phyloP scores from a whole-genome alignment of 2,797 vertebrate species.

The Chaetophractus vellerosus region DNA sequence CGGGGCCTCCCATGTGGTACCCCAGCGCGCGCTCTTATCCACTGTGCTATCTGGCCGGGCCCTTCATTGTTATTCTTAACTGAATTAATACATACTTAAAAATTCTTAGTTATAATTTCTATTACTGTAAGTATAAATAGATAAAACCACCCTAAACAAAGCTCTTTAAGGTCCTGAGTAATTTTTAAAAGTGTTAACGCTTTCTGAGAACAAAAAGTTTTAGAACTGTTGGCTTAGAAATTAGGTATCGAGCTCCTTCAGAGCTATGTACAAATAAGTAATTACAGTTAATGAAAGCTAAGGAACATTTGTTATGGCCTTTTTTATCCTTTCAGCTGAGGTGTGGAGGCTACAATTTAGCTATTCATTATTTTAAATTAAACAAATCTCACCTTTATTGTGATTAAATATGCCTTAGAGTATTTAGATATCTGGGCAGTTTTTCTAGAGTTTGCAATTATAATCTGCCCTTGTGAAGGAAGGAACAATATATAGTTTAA shows the following conservation, averaged over 20 bases:
- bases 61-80: constrained; percentile 41
- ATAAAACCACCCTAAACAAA: background rate
- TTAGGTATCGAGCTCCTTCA: constrained; percentile 10
- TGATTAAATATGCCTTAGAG: background rate
- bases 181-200: constrained; percentile 41
- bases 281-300: constrained; percentile 25
- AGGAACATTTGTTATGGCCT: constrained; percentile 24
- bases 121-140: background rate
- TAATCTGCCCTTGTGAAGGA: background rate
- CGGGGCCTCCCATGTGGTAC: too few species aligned
- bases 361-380: constrained; percentile 46
- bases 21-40: too few species aligned
- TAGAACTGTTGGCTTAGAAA: constrained; percentile 40
- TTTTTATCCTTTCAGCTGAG: background rate
- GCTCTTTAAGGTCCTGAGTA: background rate
- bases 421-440: background rate
- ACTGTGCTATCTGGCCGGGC: too few species aligned
- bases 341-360: constrained; percentile 24
- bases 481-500: constrained; percentile 30
- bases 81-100: background rate
- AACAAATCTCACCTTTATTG: constrained; percentile 36
- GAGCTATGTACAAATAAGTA: background rate
- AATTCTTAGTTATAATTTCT: constrained; percentile 40
- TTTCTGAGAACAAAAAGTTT: constrained; percentile 16
- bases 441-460: constrained; percentile 23